A percentile compares a stretch with the other conserved stretches of the same genome.
These are phyloP conservation scores for Ornithoptera alexandrae DNA, from an alignment of 2,888 invertebrate species.

Conservation along the genomic window DNA sequence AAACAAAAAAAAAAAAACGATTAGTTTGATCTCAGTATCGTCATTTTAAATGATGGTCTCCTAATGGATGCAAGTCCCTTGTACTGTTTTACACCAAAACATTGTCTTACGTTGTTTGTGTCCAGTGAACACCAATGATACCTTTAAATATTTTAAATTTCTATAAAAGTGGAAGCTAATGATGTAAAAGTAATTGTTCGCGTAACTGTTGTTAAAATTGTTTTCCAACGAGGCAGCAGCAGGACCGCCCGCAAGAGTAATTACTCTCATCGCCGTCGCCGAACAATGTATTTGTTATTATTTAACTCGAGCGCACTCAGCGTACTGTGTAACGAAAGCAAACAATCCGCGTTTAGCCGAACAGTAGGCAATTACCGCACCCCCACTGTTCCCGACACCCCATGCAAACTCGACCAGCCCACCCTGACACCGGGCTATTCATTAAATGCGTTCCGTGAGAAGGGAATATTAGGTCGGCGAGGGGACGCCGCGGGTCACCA, in stretches of 20 bases:
- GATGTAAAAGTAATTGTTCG: slow-evolving; percentile 34
- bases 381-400: slow-evolving; percentile 57
- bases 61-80: no score
- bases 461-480: slow-evolving; percentile 32
- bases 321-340: slow-evolving; percentile 51
- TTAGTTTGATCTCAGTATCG: no score
- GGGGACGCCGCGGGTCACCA: slow-evolving; percentile 35
- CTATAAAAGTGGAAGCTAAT: slow-evolving; percentile 1
- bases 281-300: slow-evolving; percentile 69
- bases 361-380: slow-evolving; percentile 65
- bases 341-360: slow-evolving; percentile 58
- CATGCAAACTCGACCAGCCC: slow-evolving; percentile 46
- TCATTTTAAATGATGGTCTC: no score
- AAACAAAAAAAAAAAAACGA: no score
- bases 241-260: slow-evolving; percentile 50
- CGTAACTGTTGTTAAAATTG: slow-evolving; percentile 24
- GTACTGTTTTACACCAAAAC: no score
- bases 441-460: slow-evolving; percentile 33
- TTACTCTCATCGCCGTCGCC: slow-evolving; percentile 50
- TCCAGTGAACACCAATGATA: no score
- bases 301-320: slow-evolving; percentile 55
- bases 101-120: no score
- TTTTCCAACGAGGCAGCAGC: slow-evolving; percentile 54
- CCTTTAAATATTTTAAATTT: no score
- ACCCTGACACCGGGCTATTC: slow-evolving; percentile 44